These are phyloP conservation scores for Melinaea menophilus DNA, from an alignment of 2,888 invertebrate species.

Conservation along the genomic window DNA sequence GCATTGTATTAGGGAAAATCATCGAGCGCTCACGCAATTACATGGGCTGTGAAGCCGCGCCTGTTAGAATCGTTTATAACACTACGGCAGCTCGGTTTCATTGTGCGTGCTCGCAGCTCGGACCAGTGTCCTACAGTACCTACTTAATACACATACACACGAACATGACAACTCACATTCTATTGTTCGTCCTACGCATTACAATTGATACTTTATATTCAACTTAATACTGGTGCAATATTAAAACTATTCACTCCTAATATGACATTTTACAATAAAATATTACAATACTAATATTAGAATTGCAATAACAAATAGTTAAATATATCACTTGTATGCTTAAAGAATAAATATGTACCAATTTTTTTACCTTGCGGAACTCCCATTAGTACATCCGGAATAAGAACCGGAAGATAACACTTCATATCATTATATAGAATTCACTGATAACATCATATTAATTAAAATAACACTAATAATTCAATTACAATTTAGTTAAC, in stretches of 20 bases:
- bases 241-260: not conserved
- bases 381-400: too few relatives aligned
- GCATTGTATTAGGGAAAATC: constrained; percentile 33
- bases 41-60: constrained; percentile 56
- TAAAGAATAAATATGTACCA: too few relatives aligned
- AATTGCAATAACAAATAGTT: too few relatives aligned
- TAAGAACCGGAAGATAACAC: too few relatives aligned
- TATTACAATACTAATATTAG: too few relatives aligned
- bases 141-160: constrained; percentile 17
- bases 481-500: too few relatives aligned
- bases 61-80: constrained; percentile 51
- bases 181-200: constrained; percentile 43
- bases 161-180: constrained; percentile 45
- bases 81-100: constrained; percentile 60
- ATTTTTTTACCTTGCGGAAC: too few relatives aligned
- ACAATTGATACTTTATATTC: constrained; percentile 8
- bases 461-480: too few relatives aligned
- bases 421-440: too few relatives aligned
- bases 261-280: too few relatives aligned
- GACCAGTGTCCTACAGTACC: constrained; percentile 28
- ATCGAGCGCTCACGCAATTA: constrained; percentile 50
- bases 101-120: constrained; percentile 38
- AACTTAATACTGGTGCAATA: constrained; percentile 7
- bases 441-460: too few relatives aligned
- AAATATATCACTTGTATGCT: too few relatives aligned